A percentile compares a stretch with the other conserved stretches of the same genome.
Conservation (phyloP, 2,113 vertebrate species). For the Blennius ocellaris region DNA sequence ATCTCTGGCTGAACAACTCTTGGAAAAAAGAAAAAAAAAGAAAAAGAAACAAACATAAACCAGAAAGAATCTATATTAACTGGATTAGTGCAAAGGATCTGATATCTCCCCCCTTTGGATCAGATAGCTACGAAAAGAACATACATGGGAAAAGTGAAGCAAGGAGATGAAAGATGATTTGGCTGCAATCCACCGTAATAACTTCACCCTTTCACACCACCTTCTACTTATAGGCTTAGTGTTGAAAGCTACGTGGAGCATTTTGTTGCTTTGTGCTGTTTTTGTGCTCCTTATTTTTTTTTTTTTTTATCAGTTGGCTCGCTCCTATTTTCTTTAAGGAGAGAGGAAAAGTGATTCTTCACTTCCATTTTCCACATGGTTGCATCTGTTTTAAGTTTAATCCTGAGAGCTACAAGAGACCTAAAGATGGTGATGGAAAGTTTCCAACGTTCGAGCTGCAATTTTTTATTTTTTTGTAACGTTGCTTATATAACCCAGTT, state of each 20-base stretch:
- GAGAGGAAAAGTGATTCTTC: too few relatives aligned
- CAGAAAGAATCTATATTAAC: conserved; percentile 60
- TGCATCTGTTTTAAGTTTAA: too few relatives aligned
- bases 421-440: too few relatives aligned
- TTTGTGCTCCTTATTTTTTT: not conserved
- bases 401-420: too few relatives aligned
- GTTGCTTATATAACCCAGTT: too few relatives aligned
- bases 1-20: conserved; percentile 55
- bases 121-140: conserved; percentile 55
- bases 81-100: conserved; percentile 70
- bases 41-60: conserved; percentile 37
- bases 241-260: not conserved
- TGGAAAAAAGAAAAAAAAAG: not conserved
- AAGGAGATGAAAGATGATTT: conserved; percentile 31
- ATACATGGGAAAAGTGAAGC: conserved; percentile 5
- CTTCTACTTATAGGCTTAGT: too few relatives aligned
- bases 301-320: not conserved
- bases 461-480: too few relatives aligned
- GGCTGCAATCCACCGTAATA: conserved; percentile 15
- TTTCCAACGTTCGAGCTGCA: too few relatives aligned
- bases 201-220: conserved; percentile 9
- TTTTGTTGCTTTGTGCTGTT: conserved; percentile 7
- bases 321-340: not conserved
- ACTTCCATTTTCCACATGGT: too few relatives aligned
- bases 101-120: conserved; percentile 53